Evolutionary conservation across 2,113 vertebrate species (phyloP).

Genomic region (Hystrix brachyura): DNA sequence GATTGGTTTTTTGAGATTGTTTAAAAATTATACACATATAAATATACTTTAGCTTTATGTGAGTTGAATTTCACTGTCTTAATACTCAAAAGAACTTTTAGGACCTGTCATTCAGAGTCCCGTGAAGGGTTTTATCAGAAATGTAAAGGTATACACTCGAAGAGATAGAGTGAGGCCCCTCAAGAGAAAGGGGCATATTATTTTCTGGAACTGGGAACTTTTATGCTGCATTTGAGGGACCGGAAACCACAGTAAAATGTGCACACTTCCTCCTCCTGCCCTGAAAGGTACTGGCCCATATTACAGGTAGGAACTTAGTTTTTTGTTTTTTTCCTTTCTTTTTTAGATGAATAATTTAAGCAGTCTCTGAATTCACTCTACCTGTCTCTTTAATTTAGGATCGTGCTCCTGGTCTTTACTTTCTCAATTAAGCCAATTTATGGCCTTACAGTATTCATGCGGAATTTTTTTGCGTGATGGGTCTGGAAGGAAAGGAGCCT

Average conservation of each 20-base stretch:
- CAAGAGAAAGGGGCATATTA: no score
- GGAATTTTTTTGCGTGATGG: not conserved
- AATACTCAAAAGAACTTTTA: no score
- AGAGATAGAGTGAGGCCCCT: no score
- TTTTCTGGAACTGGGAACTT: no score
- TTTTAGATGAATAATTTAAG: not conserved
- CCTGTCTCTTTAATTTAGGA: not conserved
- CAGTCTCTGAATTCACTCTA: not conserved
- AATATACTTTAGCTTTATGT: not conserved
- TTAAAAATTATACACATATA: not conserved
- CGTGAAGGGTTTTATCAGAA: no score
- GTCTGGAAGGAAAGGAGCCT: not conserved
- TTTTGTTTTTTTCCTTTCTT: not conserved
- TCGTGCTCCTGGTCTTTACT: not conserved
- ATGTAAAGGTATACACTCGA: no score
- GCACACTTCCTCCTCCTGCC: not conserved
- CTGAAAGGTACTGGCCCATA: not conserved
- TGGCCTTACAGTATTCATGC: not conserved
- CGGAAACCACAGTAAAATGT: not conserved
- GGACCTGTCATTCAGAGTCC: no score
- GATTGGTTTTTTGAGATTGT: not conserved
- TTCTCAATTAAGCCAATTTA: not conserved
- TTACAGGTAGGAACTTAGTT: not conserved
- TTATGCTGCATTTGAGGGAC: no score
- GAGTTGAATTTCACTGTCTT: not conserved